Percentiles rank a stretch among this genome's conserved stretches.
phyloP scores from a whole-genome alignment of 2,113 vertebrate species.

The Chlamydotis undulata region DNA sequence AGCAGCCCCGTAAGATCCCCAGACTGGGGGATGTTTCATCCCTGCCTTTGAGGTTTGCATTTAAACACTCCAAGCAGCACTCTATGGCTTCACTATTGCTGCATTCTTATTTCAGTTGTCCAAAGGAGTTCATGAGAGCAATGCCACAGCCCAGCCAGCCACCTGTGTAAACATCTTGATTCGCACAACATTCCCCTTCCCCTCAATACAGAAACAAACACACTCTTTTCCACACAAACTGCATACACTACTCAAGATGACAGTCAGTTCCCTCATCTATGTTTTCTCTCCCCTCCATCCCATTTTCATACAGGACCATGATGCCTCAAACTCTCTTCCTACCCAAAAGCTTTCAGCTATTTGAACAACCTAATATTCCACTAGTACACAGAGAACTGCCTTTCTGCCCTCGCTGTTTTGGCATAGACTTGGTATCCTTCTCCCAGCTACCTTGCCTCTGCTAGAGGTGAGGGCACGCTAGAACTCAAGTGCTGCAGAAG shows the following conservation, averaged over 20 bases:
- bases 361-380: background rate
- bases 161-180: background rate
- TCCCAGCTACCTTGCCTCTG: background rate
- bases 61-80: background rate
- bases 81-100: background rate
- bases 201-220: background rate
- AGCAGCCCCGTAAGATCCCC: background rate
- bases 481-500: background rate
- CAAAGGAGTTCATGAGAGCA: background rate
- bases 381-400: background rate
- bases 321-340: background rate
- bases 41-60: background rate
- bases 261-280: background rate
- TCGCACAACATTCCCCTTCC: background rate
- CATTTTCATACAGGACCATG: background rate
- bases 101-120: background rate
- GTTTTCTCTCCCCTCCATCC: background rate
- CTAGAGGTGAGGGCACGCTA: background rate
- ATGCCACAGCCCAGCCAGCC: background rate
- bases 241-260: background rate
- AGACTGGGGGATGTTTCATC: background rate
- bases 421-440: background rate
- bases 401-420: background rate
- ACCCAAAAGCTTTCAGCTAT: background rate
- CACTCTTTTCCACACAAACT: background rate